These are phyloP conservation scores for Kryphioiulus occultus DNA, from an alignment of 2,888 invertebrate genomes.

Conservation along the genomic window DNA sequence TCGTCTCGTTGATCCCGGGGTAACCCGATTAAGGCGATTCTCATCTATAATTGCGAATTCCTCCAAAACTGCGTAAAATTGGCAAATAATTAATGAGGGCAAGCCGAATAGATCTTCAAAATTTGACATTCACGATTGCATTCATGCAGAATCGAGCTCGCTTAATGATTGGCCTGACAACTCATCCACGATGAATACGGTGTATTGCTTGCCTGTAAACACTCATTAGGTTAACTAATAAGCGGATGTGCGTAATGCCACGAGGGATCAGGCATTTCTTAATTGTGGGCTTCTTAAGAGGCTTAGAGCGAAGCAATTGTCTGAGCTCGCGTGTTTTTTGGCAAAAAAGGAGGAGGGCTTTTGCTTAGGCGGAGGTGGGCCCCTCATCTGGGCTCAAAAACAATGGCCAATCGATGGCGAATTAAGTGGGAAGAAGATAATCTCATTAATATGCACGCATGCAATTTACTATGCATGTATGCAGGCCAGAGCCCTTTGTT, in stretches of 20 bases:
- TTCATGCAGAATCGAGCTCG: neutral
- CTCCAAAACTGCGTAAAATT: constrained; percentile 27
- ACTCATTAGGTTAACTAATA: constrained; percentile 41
- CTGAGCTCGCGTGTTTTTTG: neutral
- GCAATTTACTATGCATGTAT: neutral
- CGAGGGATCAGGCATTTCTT: constrained; percentile 24
- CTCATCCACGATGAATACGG: neutral
- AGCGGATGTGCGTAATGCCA: constrained; percentile 33
- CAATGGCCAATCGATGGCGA: constrained; percentile 29
- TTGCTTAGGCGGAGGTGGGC: neutral
- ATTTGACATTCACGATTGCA: constrained; percentile 13
- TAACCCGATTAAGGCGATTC: constrained; percentile 15
- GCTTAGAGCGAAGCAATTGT: neutral
- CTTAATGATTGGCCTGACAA: constrained; percentile 27
- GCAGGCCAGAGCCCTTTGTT: neutral
- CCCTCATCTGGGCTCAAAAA: neutral
- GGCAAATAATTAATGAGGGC: constrained; percentile 31
- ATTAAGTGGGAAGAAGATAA: constrained; percentile 21
- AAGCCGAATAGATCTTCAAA: constrained; percentile 20
- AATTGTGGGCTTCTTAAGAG: constrained; percentile 43
- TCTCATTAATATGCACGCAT: constrained; percentile 23
- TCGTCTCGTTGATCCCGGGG: neutral
- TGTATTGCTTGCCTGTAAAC: constrained; percentile 29
- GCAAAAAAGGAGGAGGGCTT: neutral
- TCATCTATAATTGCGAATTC: constrained; percentile 21